Base-by-base conservation (phyloP, 2,797 vertebrate genomes). In the Danio aesculapii region DNA sequence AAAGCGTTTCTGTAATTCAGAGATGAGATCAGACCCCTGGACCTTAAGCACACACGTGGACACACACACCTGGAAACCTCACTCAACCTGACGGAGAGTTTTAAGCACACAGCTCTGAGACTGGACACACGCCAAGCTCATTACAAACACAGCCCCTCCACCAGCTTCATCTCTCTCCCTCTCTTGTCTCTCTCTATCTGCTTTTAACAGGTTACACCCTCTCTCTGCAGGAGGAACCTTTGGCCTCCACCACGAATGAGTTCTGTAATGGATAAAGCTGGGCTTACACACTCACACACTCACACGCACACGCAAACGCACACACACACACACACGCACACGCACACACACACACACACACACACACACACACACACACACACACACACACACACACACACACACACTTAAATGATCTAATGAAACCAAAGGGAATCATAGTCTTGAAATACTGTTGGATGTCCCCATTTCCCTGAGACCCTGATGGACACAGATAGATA, bases 121-220 rank as follows among this genome's bases (percentile, higher is more conserved):
- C 82, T 84, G 77, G 82, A 84, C 82, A 84, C 66, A 80, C 17
- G 77, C 82, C 82, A 84, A 81, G 74, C 77, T 84, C 82, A 84
- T 84, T 84, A 84, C 76, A 78, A 59, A 59, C 81, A 83, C 50
- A 78, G 61, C 68, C 52, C 49, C 50, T 58, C 39, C 19, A 46
- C 64, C 66, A 75, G 47, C 66, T 50, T n/a, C 53, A 19, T 73
- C 50, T 66, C 77, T 72, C 59, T 62, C 79, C 8, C 62, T 67
- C 75, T 83, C 77, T 78, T 77, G 62, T 83, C 81, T 78, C 44
- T 74, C 61, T 76, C 77, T 84, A 49, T 72, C 82, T 80, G 82
- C 77, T 84, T 84, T 84, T 84, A 84, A 84, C 77, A 81, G 82
- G 77, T 84, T 84, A 84, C 82, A 80, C 72, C 78, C 59, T 72